Base-by-base conservation (phyloP, 2,113 vertebrate genomes). In the Podarcis muralis region DNA sequence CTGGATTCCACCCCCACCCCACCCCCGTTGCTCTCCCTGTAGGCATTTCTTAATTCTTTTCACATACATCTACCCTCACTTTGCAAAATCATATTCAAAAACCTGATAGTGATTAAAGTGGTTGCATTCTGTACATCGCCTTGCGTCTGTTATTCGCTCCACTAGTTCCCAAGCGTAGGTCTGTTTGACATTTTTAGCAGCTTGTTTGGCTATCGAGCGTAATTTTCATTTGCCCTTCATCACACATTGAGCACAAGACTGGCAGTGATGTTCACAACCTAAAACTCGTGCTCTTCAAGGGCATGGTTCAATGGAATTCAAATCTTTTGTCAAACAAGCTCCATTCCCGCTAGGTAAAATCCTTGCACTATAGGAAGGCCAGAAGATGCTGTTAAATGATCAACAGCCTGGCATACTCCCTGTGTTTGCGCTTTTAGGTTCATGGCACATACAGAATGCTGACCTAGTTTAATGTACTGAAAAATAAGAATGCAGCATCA, bases 341-440 rank as follows among this genome's bases (percentile, higher is more conserved):
- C 62, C 40, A 66, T 16, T 93, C 75, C 18, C 86, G 13, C 27
- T 85, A 59, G 88, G 85, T n/a, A 91, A 81, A 93, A 81, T 71
- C 65, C 23, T 16, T 88, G 3, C 23, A 43, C 5, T 72, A 80
- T 93, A 88, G 72, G 85, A 93, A 84, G 81, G 80, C 57, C 85
- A 87, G 65, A 83, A 32, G 22, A 59, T 80, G 79, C 57, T 82
- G 48, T 53, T 86, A 90, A 89, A 93, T 90, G 91, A 91, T 93
- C 90, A 94, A 11, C 68, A 94, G 22, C 57, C 6, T 74, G 88
- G 86, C 86, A 92, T 92, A 68, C 88, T 88, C 48, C 48, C 86
- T 77, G 68, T 77, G 25, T 12, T 81, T 90, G 43, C 3, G 12
- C 22, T 48, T 77, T 90, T 83, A 79, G 89, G 92, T 92, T 87